Conservation (phyloP, 92 coral and sea anemone species). For the Muricea muricata region DNA sequence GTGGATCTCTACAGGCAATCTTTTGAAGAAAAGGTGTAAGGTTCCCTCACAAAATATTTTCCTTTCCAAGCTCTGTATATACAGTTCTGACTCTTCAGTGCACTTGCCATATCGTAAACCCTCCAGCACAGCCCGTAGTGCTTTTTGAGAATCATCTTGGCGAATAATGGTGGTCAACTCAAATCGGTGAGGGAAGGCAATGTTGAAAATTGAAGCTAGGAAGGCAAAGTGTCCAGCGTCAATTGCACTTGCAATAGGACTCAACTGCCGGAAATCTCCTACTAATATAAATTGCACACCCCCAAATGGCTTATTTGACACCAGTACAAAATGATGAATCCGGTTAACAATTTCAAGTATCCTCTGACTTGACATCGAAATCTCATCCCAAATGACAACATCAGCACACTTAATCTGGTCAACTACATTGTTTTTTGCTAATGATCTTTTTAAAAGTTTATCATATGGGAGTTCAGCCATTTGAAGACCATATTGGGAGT, state of each 20-base stretch:
- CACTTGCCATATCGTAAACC: conserved; percentile 29
- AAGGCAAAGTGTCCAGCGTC: conserved; percentile 66
- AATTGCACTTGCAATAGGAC: conserved; percentile 52
- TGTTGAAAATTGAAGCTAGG: conserved; percentile 38
- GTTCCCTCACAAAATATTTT: background rate
- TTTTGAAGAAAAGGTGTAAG: conserved; percentile 61
- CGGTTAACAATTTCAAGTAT: conserved; percentile 59
- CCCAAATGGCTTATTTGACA: conserved; percentile 31
- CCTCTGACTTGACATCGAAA: conserved; percentile 63
- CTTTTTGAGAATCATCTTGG: conserved; percentile 25
- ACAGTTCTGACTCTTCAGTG: conserved; percentile 4
- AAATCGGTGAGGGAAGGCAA: conserved; percentile 57
- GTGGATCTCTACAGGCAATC: conserved; percentile 62
- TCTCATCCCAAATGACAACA: conserved; percentile 61
- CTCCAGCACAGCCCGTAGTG: conserved; percentile 1
- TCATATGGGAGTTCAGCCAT: conserved; percentile 57
- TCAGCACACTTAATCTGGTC: conserved; percentile 16
- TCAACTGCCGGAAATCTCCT: conserved; percentile 63
- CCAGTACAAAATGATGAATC: conserved; percentile 39
- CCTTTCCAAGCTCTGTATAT: conserved; percentile 18
- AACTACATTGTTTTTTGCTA: conserved; percentile 1
- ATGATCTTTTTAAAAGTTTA: conserved; percentile 27
- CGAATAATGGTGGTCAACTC: conserved; percentile 44
- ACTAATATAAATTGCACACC: conserved; percentile 63
- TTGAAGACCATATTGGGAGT: conserved; percentile 45